phyloP scores from a whole-genome alignment of 2,797 vertebrate genomes.

The Hybognathus amarus region DNA sequence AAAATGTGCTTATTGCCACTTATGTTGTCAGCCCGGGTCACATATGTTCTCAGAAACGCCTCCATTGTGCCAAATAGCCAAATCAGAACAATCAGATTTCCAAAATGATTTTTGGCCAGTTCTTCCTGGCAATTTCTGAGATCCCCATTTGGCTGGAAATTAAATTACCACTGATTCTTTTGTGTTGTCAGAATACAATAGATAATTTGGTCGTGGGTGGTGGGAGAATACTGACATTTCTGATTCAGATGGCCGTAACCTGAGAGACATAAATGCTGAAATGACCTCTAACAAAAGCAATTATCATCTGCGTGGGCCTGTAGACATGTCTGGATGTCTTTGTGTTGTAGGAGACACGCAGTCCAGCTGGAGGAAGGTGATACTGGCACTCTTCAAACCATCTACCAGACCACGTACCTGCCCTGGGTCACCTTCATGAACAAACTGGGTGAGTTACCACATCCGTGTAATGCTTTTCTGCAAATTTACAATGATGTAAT shows the following conservation, averaged over 20 bases:
- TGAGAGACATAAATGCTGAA: background rate
- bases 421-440: constrained; percentile 93
- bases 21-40: too few relatives aligned
- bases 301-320: too few relatives aligned
- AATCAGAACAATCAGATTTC: background rate
- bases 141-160: background rate
- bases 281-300: background rate
- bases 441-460: constrained; percentile 79
- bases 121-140: background rate
- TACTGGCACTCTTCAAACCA: constrained; percentile 82
- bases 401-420: constrained; percentile 83
- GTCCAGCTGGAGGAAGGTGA: constrained; percentile 92
- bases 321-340: constrained; percentile 29
- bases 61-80: background rate
- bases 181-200: background rate
- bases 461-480: too few relatives aligned
- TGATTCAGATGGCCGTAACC: background rate
- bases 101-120: background rate
- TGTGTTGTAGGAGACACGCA: constrained; percentile 79
- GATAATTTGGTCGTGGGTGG: background rate
- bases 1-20: too few relatives aligned
- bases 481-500: background rate
- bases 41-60: background rate
- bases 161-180: background rate
- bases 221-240: background rate